Evolutionary conservation across 2,797 vertebrate species (phyloP), one percentile per base, ranked within the genome.

Genomic region (Protonibea diacanthus): DNA sequence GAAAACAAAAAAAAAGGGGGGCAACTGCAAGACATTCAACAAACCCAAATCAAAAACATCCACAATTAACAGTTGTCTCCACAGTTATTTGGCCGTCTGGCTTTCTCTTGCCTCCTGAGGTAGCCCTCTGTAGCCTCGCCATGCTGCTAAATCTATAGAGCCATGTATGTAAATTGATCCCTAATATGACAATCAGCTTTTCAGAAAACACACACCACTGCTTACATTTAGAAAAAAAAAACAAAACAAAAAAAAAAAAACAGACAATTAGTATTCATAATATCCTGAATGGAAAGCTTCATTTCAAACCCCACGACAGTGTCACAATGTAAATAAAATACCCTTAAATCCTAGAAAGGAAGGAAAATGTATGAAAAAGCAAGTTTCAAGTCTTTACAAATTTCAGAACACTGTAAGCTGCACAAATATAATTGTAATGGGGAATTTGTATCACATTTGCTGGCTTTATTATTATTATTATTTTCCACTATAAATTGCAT

Each of bases 311-410:
- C 88, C 87, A 90, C 83, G 80, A 89, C 89, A 86, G 83, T 71
- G 88, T 88, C 88, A 91, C 84, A 85, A 89, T 84, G 84, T 81
- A 85, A 91, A 91, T 84, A 91, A 92, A 85, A 88, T 84, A 88
- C 82, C 85, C 79, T 90, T 85, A 87, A 86, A 83, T 88, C 86
- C 76, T 86, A 88, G 29, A 91, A 86, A 91, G 74, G 49, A 91
- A 91, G 74, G 49, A 91, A 91, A 84, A 85, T 79, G 73, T 86
- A 85, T 83, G 83, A 84, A 86, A 87, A 91, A 90, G 57, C 61
- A 77, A 86, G 72, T 81, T 91, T 93, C 81, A 91, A 92, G 85
- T 88, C 76, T 87, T 91, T 89, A 93, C 81, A 90, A 88, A 86
- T 85, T 60, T 89, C 62, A 71, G 80, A 82, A 86, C 86, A 90